Evolutionary conservation across 2,113 vertebrate species (phyloP).

Genomic region (Pelodiscus sinensis): DNA sequence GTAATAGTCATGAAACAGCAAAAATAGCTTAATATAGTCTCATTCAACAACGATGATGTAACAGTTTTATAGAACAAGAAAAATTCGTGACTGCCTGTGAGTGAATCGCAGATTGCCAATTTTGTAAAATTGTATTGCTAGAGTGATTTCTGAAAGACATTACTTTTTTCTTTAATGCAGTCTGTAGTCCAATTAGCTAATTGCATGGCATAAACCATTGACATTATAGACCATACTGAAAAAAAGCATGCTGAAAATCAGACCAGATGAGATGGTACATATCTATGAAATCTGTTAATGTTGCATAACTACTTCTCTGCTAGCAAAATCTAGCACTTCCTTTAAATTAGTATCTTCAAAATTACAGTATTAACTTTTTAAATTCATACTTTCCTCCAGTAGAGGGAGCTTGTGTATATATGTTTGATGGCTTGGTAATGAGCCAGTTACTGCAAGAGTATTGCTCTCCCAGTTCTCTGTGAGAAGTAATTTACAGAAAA

Average conservation of each 20-base stretch:
- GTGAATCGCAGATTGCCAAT: background rate
- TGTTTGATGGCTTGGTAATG: background rate
- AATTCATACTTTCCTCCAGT: background rate
- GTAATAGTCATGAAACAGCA: background rate
- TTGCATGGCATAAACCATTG: background rate
- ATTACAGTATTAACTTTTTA: background rate
- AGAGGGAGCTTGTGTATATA: slow-evolving; percentile 31
- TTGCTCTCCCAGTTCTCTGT: background rate
- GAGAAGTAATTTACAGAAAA: background rate
- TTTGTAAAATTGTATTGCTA: background rate
- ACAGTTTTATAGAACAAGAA: background rate
- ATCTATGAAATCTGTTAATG: rapidly evolving
- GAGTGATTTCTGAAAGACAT: background rate
- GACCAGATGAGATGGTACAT: background rate
- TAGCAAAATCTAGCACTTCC: background rate
- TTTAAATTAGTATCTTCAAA: background rate
- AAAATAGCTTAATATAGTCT: background rate
- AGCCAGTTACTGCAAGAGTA: background rate
- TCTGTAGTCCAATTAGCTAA: rapidly evolving
- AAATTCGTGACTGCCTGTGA: background rate
- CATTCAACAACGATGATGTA: background rate
- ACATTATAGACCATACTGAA: rapidly evolving
- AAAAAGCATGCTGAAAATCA: background rate
- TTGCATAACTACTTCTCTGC: background rate
- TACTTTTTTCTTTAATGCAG: background rate